Base-by-base conservation (phyloP, 2,797 vertebrate species). In the Hippopotamyrus pictus region DNA sequence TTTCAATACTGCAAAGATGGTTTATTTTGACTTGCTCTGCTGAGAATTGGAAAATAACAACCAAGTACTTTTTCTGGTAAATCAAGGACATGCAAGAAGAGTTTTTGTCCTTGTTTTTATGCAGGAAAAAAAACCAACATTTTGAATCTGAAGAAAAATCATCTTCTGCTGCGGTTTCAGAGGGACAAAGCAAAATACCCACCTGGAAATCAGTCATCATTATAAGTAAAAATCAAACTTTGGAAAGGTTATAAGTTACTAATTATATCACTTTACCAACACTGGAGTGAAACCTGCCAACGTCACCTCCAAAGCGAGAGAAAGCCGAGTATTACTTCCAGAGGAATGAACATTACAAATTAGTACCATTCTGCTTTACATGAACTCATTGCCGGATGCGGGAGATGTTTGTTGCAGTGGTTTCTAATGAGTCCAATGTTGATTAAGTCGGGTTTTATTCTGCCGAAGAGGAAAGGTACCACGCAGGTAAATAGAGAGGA, bases 321-420 rank as follows among this genome's bases (percentile, higher is more conserved):
- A 82, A 82, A 82, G 41, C 76, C 2, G 76, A 9, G 41, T 82
- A 82, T 82, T 46, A 82, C 76, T 82, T 82, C 41, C 76, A 82
- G 76, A 82, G 76, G 41, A 82, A 46, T 82, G 76, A 82, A n/a
- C 76, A 82, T 44, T 82, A 82, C 76, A 82, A 82, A 82, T 82
- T 82, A 82, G 76, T 82, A 44, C 76, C 41, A 19, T 46, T 82
- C 76, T 82, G 76, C 48, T 50, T 85, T 51, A 85, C 48, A 46
- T 85, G 82, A 85, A 51, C 48, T 85, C 82, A 85, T 85, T 22
- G n/a, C 44, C n/a, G 44, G 48, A 85, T 85, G 82, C 82, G 44
- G 48, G 82, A 85, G 48, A 51, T 85, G 48, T 85, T 85, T 85
- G 44, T 85, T 85, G 48, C 82, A 25, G 22, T 48, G 82, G 48